Evolutionary conservation across 2,797 vertebrate species (phyloP).

Genomic region (Eupleurogrammus muticus): DNA sequence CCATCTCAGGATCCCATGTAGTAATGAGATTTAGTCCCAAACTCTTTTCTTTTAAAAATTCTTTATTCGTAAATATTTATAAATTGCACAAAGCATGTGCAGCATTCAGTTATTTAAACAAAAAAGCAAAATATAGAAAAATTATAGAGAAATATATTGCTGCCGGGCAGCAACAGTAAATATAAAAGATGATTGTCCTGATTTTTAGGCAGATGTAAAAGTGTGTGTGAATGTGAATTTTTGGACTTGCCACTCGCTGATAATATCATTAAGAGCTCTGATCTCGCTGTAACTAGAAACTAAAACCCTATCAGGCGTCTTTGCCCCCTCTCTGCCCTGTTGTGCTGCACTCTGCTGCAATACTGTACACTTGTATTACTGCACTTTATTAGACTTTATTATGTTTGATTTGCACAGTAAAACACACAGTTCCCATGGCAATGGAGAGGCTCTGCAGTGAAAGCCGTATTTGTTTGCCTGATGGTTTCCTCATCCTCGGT

Average conservation of each 20-base stretch:
- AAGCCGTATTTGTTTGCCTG: conserved; percentile 73
- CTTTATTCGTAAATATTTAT: no score
- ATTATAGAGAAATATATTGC: no score
- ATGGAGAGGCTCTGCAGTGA: conserved; percentile 59
- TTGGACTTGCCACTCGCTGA: conserved; percentile 17
- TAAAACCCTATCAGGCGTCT: conserved; percentile 24
- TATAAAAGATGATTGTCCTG: not conserved
- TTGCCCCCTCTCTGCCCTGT: conserved; percentile 22
- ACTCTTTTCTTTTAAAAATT: no score
- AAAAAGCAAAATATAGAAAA: no score
- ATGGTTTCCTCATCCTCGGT: conserved; percentile 60
- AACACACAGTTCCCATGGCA: conserved; percentile 75
- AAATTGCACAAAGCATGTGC: no score
- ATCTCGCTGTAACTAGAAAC: conserved; percentile 23
- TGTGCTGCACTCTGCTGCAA: conserved; percentile 39
- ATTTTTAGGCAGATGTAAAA: not conserved
- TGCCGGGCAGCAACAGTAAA: not conserved
- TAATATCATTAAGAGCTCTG: conserved; percentile 26
- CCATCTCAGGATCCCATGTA: no score
- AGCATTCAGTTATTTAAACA: no score
- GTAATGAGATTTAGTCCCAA: no score
- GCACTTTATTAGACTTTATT: conserved; percentile 69
- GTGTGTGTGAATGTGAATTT: conserved; percentile 17
- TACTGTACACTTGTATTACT: conserved; percentile 53
- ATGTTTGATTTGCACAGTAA: conserved; percentile 71